A percentile compares a stretch with the other conserved stretches of the same genome.
Evolutionary conservation across 2,888 invertebrate species (phyloP).

Genomic region (Philaethria dido): DNA sequence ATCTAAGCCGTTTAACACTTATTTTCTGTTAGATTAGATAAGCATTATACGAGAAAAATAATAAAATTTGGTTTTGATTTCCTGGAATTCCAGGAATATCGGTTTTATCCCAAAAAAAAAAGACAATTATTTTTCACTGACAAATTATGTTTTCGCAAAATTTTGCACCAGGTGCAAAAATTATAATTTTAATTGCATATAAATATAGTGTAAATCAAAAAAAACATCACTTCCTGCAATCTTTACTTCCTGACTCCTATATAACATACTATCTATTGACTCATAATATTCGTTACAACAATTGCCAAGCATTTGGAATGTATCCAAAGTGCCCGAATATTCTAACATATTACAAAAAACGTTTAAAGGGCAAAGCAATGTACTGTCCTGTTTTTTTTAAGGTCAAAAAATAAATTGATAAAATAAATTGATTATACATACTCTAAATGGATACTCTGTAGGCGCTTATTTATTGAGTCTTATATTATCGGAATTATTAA

Average conservation of each 20-base stretch:
- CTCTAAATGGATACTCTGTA: neutral
- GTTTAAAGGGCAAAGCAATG: neutral
- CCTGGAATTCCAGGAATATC: neutral
- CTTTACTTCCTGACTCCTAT: neutral
- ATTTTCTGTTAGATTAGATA: too few relatives aligned
- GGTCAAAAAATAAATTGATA: neutral
- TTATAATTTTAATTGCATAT: too few relatives aligned
- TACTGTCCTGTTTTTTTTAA: too few relatives aligned
- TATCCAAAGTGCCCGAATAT: neutral
- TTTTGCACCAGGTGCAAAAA: too few relatives aligned
- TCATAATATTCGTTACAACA: neutral
- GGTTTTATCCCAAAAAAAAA: neutral
- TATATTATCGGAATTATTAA: too few relatives aligned
- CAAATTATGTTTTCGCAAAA: neutral
- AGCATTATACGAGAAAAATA: too few relatives aligned
- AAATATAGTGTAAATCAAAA: too few relatives aligned
- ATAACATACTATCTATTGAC: neutral
- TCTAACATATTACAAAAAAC: constrained; percentile 1
- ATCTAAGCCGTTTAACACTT: too few relatives aligned
- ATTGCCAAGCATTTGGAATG: neutral
- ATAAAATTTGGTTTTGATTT: too few relatives aligned
- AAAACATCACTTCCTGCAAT: neutral
- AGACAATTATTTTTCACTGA: neutral
- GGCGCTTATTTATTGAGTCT: too few relatives aligned
- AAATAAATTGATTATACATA: too few relatives aligned